phyloP scores from a whole-genome alignment of 2,113 vertebrate species.

The Synodontis membranacea region DNA sequence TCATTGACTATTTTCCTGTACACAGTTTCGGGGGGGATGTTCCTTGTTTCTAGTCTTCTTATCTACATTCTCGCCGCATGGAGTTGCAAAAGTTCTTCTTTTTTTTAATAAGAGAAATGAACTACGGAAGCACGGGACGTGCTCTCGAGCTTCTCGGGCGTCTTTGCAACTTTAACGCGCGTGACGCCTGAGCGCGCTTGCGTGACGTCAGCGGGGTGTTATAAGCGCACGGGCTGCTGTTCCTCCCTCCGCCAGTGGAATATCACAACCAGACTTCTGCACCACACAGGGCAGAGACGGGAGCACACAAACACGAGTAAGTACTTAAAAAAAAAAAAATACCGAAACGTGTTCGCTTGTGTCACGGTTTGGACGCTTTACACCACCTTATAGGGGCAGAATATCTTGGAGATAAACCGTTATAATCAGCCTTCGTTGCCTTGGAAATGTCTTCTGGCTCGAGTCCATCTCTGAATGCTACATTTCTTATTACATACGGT shows the following conservation, averaged over 20 bases:
- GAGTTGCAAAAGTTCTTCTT: no score
- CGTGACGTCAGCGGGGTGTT: constrained; percentile 80
- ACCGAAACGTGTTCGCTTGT: background rate
- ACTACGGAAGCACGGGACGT: no score
- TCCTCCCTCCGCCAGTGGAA: constrained; percentile 82
- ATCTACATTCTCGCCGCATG: no score
- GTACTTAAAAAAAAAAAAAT: no score
- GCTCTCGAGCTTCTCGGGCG: background rate
- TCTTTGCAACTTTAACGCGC: constrained; percentile 33
- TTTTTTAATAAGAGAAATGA: no score
- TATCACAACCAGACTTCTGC: constrained; percentile 82
- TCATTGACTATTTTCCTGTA: no score
- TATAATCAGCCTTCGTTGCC: background rate
- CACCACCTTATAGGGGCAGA: background rate
- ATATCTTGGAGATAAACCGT: background rate
- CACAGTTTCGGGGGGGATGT: no score
- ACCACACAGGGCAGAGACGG: constrained; percentile 80
- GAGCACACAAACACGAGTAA: constrained; percentile 80
- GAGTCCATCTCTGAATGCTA: background rate
- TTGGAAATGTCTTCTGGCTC: background rate
- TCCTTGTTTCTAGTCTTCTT: no score
- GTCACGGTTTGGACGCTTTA: background rate
- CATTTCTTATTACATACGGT: background rate
- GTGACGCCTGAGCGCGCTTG: constrained; percentile 61
- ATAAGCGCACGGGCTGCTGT: constrained; percentile 72